Percentiles rank a stretch among this genome's conserved stretches.
Evolutionary conservation across 2,888 invertebrate species (phyloP).

Genomic region (Ennomos quercinarius): DNA sequence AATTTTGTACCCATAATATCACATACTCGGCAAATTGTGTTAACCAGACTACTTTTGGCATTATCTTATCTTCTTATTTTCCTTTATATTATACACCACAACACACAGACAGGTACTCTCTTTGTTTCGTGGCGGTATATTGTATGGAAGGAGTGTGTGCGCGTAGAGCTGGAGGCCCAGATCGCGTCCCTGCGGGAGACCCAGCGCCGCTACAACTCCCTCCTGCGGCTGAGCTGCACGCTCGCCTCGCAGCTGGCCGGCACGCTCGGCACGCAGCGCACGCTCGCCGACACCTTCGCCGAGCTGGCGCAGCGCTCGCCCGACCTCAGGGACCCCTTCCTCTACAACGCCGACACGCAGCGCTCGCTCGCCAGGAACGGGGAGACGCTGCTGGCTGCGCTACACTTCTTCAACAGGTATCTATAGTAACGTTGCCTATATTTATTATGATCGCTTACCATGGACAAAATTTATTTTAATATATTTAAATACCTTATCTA

Average conservation of each 20-base stretch:
- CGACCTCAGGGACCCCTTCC: conserved; percentile 95
- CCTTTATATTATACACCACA: too few species aligned
- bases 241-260: conserved; percentile 90
- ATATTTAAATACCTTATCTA: too few species aligned
- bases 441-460: too few species aligned
- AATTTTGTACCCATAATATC: too few species aligned
- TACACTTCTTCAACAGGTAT: conserved; percentile 94
- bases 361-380: conserved; percentile 95
- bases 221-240: conserved; percentile 93
- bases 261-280: conserved; percentile 93
- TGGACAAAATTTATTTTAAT: too few species aligned
- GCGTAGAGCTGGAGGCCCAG: conserved; percentile 95
- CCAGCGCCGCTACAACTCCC: conserved; percentile 95
- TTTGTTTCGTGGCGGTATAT: too few species aligned
- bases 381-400: conserved; percentile 95
- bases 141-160: too few species aligned
- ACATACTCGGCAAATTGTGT: too few species aligned
- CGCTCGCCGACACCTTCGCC: conserved; percentile 96
- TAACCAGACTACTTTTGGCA: too few species aligned
- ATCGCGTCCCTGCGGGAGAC: conserved; percentile 97
- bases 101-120: too few species aligned
- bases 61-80: too few species aligned
- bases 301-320: conserved; percentile 98
- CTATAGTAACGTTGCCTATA: too few species aligned
- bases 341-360: conserved; percentile 98